phyloP scores from a whole-genome alignment of 2,797 vertebrate genomes.

The Cryptoprocta ferox region DNA sequence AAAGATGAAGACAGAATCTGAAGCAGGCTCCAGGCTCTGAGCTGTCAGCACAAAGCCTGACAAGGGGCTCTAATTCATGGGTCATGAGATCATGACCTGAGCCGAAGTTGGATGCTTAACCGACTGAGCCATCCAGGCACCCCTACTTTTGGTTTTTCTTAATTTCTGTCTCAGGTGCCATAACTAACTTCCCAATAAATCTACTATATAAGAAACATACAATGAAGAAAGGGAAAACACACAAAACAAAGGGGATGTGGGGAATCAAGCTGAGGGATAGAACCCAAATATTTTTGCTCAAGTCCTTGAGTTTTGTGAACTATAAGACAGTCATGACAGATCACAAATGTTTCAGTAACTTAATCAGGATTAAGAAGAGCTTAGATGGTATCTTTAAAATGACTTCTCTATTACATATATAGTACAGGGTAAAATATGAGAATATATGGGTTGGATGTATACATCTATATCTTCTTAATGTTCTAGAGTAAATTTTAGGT shows the following conservation, averaged over 20 bases:
- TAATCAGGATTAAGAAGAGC: background rate
- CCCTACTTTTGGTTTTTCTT: background rate
- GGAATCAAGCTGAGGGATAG: background rate
- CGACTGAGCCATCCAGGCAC: no score
- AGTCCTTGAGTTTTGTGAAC: conserved; percentile 21
- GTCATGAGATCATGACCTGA: no score
- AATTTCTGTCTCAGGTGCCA: background rate
- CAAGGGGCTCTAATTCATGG: no score
- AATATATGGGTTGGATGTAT: background rate
- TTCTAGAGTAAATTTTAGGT: background rate
- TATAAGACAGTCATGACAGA: background rate
- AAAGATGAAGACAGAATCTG: no score
- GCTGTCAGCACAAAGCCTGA: no score
- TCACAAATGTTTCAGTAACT: conserved; percentile 36
- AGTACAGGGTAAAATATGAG: background rate
- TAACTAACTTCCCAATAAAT: background rate
- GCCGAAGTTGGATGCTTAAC: no score
- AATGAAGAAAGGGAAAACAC: conserved; percentile 16
- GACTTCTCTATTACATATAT: background rate
- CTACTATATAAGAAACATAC: background rate
- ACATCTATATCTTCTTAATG: background rate
- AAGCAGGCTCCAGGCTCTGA: no score
- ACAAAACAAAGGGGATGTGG: background rate
- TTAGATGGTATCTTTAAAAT: conserved; percentile 25
- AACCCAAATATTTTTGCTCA: conserved; percentile 1